Percentiles rank a stretch among this genome's conserved stretches.
phyloP scores from a whole-genome alignment of 1,140 invertebrate species.

The Drosophila hydei region DNA sequence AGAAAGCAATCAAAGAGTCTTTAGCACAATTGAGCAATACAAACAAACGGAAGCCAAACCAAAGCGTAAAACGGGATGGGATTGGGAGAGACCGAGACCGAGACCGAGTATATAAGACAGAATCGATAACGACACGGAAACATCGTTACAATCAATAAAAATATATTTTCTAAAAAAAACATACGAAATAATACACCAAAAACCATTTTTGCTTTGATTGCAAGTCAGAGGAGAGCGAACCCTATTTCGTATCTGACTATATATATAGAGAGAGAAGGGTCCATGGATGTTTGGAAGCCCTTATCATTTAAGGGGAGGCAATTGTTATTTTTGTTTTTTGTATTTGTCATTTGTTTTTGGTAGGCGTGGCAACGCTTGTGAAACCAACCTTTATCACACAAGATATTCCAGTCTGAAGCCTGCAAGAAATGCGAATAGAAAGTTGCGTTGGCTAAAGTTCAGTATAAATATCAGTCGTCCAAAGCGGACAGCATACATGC shows the following conservation, averaged over 20 bases:
- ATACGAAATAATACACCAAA: neutral
- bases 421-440: slow-evolving; percentile 80
- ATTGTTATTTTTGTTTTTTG: neutral
- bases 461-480: slow-evolving; percentile 52
- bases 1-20: slow-evolving; percentile 29
- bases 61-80: slow-evolving; percentile 13
- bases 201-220: neutral
- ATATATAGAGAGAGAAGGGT: neutral
- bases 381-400: slow-evolving; percentile 83
- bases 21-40: slow-evolving; percentile 3
- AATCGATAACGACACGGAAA: neutral
- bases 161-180: neutral
- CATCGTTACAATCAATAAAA: neutral
- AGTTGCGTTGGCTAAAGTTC: slow-evolving; percentile 68
- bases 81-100: slow-evolving; percentile 18
- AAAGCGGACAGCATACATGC: slow-evolving; percentile 51
- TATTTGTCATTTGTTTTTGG: slow-evolving; percentile 1
- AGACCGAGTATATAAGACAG: slow-evolving; percentile 7
- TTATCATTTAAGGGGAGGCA: neutral
- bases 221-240: neutral
- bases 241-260: slow-evolving; percentile 3
- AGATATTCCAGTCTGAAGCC: slow-evolving; percentile 83
- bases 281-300: neutral
- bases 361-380: slow-evolving; percentile 50
- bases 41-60: neutral